phyloP scores from a whole-genome alignment of 2,888 invertebrate genomes.

The Lycophotia porphyrea region DNA sequence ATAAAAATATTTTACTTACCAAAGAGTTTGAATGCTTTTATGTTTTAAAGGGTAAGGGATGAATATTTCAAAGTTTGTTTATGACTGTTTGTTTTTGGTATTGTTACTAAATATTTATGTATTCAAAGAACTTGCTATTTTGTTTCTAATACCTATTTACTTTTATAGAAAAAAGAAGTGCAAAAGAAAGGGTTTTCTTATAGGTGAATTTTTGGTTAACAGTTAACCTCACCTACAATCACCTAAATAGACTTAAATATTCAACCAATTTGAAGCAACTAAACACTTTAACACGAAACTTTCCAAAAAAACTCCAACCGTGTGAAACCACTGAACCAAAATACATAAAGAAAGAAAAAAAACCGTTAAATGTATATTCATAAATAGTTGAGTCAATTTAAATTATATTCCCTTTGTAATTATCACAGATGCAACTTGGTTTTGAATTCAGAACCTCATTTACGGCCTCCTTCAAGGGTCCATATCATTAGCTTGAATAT shows the following conservation, averaged over 20 bases:
- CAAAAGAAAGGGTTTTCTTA: background rate
- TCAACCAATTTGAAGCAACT: background rate
- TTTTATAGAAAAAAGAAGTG: too few relatives aligned
- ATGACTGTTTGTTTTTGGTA: background rate
- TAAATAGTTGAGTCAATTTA: conserved; percentile 69
- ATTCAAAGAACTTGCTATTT: background rate
- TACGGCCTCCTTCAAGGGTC: conserved; percentile 84
- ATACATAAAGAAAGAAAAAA: conserved; percentile 43
- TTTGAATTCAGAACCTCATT: conserved; percentile 86
- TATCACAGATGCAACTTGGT: conserved; percentile 81
- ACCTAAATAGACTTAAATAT: background rate
- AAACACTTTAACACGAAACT: conserved; percentile 13
- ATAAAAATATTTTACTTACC: conserved; percentile 24
- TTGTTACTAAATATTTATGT: background rate
- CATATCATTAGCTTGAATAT: conserved; percentile 81
- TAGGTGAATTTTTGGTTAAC: background rate
- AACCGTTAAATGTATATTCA: conserved; percentile 74
- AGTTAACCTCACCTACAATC: too few relatives aligned
- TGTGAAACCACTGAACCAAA: conserved; percentile 39
- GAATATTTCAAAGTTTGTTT: conserved; percentile 16
- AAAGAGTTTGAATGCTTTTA: conserved; percentile 45
- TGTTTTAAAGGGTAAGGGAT: conserved; percentile 19
- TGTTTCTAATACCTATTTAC: background rate
- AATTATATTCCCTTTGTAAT: conserved; percentile 77
- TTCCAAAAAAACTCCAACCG: conserved; percentile 9